Base-by-base conservation (phyloP, 1,140 invertebrate genomes). In the Diorhabda sublineata region DNA sequence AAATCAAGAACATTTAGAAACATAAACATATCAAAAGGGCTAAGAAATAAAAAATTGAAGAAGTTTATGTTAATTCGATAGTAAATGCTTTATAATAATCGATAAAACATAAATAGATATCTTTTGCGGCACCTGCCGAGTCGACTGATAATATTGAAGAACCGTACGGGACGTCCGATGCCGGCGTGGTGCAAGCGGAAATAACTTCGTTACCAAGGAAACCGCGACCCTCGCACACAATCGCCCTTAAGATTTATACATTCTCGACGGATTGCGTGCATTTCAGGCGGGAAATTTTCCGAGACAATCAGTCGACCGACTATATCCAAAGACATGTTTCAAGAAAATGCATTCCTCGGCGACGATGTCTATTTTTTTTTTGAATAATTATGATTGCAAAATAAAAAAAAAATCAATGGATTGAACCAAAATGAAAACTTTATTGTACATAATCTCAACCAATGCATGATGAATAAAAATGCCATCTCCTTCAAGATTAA, bases 181-280 rank as follows among this genome's bases (percentile, higher is more conserved):
- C 3, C 47, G 47, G n/a, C 47, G 47, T 52, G 47, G 47, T 52
- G 47, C 56, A 42, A 47, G 57, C 64, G 41, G 64, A 44, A 66
- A 66, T 66, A 43, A 66, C 64, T 66, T 44, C 64, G 64, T 66
- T 57, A n/a, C 57, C 64, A 58, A 57, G 64, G 64, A 42, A 26
- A 66, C 64, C 64, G 42, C 64, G 58, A 66, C 64, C 64, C 64
- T 66, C 44, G 47, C n/a, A 66, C 58, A 66, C 64, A 66, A 66
- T 66, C 64, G 59, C 64, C 64, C 64, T 66, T 58, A 66, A 66
- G 64, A 66, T 66, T 66, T 66, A 66, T 66, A 66, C 64, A 66
- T 66, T 66, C 64, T 66, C 56, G 41, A 58, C 56, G 64, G 64
- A 66, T 66, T 59, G 64, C 64, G 64, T 66, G 64, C 63, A 44